These are phyloP conservation scores for Scartelaos histophorus DNA, from an alignment of 2,113 vertebrate species.

Conservation along the genomic window DNA sequence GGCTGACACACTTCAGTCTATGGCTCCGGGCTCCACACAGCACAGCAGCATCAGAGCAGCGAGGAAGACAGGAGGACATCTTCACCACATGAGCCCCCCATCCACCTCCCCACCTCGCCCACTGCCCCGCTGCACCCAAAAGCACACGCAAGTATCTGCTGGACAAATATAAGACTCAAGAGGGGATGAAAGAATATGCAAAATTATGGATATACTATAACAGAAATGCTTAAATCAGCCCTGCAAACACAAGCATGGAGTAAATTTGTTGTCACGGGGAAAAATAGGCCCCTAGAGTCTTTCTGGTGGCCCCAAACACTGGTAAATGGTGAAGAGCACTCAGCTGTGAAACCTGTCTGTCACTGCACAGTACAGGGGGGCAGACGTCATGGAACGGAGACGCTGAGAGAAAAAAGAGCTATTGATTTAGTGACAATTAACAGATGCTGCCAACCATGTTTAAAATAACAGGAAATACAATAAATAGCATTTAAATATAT, in stretches of 20 bases:
- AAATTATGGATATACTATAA: neutral
- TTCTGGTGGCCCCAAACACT: neutral
- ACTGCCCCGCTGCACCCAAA: conserved; percentile 10
- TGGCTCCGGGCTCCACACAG: conserved; percentile 53
- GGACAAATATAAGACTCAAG: conserved; percentile 6
- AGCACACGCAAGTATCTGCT: conserved; percentile 20
- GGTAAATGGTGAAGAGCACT: neutral
- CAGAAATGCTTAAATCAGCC: neutral
- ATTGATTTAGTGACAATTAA: no score
- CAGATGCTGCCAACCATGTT: no score
- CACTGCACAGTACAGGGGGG: no score
- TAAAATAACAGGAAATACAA: no score
- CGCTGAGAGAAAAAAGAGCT: no score
- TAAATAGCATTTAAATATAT: no score
- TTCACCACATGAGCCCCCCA: conserved; percentile 47
- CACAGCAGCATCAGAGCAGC: conserved; percentile 50
- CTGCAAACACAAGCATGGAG: neutral
- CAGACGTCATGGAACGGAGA: no score
- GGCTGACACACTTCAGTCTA: conserved; percentile 70
- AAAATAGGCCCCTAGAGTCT: neutral
- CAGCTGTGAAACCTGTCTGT: no score
- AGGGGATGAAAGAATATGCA: neutral
- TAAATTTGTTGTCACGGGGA: neutral
- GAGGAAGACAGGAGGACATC: conserved; percentile 54
- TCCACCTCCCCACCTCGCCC: neutral